These are phyloP conservation scores for Nephotettix cincticeps DNA, from an alignment of 1,140 invertebrate species.

Conservation along the genomic window DNA sequence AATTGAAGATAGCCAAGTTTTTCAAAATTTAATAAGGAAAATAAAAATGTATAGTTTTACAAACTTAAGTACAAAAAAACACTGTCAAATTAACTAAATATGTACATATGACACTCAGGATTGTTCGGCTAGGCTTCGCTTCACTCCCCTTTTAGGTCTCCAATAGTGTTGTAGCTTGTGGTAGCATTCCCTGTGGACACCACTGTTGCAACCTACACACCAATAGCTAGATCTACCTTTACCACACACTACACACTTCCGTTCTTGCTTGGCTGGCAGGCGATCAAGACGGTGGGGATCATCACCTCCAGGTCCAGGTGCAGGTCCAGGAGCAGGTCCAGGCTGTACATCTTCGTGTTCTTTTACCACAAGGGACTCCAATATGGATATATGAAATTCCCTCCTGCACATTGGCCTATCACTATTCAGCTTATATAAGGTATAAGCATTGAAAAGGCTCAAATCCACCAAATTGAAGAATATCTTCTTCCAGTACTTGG, in stretches of 20 bases:
- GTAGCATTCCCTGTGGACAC: constrained; percentile 34
- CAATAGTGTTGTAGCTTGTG: constrained; percentile 44
- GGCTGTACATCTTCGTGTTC: not conserved
- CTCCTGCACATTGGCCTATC: not conserved
- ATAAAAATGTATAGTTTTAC: too few relatives aligned
- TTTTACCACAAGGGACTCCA: not conserved
- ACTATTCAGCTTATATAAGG: not conserved
- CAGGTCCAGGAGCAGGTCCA: not conserved
- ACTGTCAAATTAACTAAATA: too few relatives aligned
- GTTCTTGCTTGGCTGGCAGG: not conserved
- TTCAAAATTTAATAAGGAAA: too few relatives aligned
- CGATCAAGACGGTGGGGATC: too few relatives aligned
- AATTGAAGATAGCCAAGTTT: too few relatives aligned
- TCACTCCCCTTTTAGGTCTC: constrained; percentile 8
- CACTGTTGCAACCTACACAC: not conserved
- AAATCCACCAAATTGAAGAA: not conserved
- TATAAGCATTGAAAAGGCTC: not conserved
- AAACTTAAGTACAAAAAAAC: too few relatives aligned
- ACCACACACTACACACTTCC: not conserved
- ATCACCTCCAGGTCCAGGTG: not conserved
- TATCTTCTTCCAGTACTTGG: constrained; percentile 2
- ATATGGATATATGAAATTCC: not conserved
- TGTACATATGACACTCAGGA: too few relatives aligned
- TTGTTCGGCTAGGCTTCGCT: too few relatives aligned
- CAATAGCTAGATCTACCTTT: not conserved